Evolutionary conservation across 2,888 invertebrate species (phyloP).

Genomic region (Drosophila quinaria): DNA sequence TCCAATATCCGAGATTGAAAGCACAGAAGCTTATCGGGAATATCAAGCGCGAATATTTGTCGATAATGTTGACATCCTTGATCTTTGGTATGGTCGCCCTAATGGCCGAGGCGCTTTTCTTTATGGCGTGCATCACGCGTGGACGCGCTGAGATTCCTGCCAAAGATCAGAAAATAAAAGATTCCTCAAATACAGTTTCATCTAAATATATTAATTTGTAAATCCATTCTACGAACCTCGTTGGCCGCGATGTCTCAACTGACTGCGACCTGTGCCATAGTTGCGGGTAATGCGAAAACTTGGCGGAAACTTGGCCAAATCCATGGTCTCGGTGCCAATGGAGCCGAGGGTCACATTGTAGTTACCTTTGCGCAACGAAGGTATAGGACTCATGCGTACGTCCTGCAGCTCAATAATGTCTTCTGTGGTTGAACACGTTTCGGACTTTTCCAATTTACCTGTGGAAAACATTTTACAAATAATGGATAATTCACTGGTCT

Average conservation of each 20-base stretch:
- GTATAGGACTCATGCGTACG: slow-evolving; percentile 93
- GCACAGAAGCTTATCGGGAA: slow-evolving; percentile 98
- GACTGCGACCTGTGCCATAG: slow-evolving; percentile 87
- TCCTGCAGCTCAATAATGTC: slow-evolving; percentile 97
- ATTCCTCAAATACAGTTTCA: background rate
- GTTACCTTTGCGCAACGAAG: slow-evolving; percentile 90
- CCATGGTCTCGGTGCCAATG: slow-evolving; percentile 87
- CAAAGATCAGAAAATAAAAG: too few relatives aligned
- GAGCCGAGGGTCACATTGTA: slow-evolving; percentile 88
- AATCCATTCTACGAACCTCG: slow-evolving; percentile 82
- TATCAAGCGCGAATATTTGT: slow-evolving; percentile 97
- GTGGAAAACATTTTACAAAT: background rate
- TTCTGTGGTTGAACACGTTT: slow-evolving; percentile 86
- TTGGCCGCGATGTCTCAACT: slow-evolving; percentile 87
- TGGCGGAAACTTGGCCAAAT: slow-evolving; percentile 90
- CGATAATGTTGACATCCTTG: slow-evolving; percentile 98
- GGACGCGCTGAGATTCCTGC: slow-evolving; percentile 84
- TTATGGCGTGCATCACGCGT: slow-evolving; percentile 92
- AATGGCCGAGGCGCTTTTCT: slow-evolving; percentile 93
- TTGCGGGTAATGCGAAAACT: slow-evolving; percentile 91
- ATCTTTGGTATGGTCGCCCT: slow-evolving; percentile 97
- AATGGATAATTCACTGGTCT: too few relatives aligned
- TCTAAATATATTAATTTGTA: background rate
- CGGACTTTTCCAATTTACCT: slow-evolving; percentile 84
- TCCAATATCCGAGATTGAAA: slow-evolving; percentile 98